phyloP scores from a whole-genome alignment of 2,113 vertebrate genomes.

The Hypanus sabinus region DNA sequence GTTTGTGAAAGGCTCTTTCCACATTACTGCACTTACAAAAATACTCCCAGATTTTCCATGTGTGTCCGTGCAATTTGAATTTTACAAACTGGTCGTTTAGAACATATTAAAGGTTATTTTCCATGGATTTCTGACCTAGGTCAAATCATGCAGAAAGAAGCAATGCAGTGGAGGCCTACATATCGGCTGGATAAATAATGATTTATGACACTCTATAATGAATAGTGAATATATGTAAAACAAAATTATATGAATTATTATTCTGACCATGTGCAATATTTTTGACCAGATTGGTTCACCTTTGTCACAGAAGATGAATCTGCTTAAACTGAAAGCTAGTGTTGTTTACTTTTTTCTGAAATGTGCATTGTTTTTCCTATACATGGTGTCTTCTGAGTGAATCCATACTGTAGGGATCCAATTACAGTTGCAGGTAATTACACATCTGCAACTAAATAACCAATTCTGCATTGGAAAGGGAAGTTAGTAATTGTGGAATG shows the following conservation, averaged over 20 bases:
- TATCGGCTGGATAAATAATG: slow-evolving; percentile 21
- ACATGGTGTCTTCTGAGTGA: background rate
- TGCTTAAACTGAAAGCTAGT: background rate
- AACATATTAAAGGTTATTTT: slow-evolving; percentile 37
- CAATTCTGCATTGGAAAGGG: background rate
- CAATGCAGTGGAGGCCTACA: background rate
- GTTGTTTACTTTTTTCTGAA: background rate
- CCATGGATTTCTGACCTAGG: slow-evolving; percentile 24
- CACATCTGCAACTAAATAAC: slow-evolving; percentile 10
- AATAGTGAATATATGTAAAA: slow-evolving; percentile 34
- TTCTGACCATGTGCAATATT: slow-evolving; percentile 30
- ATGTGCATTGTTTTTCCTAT: background rate
- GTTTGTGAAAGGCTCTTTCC: slow-evolving; percentile 6
- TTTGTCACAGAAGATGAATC: background rate
- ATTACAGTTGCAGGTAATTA: slow-evolving; percentile 31
- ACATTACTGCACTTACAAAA: slow-evolving; percentile 27
- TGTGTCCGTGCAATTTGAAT: slow-evolving; percentile 30
- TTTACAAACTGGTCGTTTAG: slow-evolving; percentile 35
- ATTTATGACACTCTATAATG: slow-evolving; percentile 34
- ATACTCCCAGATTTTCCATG: slow-evolving; percentile 24
- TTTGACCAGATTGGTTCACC: slow-evolving; percentile 25
- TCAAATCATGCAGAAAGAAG: slow-evolving; percentile 31
- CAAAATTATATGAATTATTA: slow-evolving; percentile 36
- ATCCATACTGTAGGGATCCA: slow-evolving; percentile 2
- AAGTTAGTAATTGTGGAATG: background rate